phyloP scores from a whole-genome alignment of 2,888 invertebrate species.

The Drosophila meridiana region DNA sequence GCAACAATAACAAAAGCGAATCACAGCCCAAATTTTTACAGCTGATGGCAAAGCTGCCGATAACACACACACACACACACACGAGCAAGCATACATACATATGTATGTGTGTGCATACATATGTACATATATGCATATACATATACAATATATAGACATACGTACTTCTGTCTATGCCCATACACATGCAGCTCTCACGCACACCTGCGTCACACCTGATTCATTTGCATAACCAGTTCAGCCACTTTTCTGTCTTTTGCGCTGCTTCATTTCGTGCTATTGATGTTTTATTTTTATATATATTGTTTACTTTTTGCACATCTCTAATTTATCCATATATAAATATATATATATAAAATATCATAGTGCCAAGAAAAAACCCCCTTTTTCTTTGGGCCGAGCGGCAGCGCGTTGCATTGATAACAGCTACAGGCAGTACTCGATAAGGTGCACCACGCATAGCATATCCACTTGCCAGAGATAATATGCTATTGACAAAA shows the following conservation, averaged over 20 bases:
- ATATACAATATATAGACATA: too few relatives aligned
- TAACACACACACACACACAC: conserved; percentile 2
- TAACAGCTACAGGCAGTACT: too few relatives aligned
- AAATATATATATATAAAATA: too few relatives aligned
- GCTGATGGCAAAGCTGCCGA: conserved; percentile 5
- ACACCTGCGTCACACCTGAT: conserved; percentile 55
- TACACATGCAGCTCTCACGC: background rate
- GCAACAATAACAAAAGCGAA: background rate
- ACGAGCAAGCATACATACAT: background rate
- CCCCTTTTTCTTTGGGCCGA: conserved; percentile 10
- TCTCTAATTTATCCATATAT: background rate
- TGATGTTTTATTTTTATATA: conserved; percentile 2
- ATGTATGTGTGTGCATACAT: background rate
- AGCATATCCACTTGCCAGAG: too few relatives aligned
- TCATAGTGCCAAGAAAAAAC: too few relatives aligned
- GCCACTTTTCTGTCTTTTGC: conserved; percentile 53
- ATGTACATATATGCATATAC: background rate
- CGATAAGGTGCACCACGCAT: too few relatives aligned
- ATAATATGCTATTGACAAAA: too few relatives aligned
- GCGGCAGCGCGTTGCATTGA: too few relatives aligned
- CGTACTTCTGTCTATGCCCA: background rate
- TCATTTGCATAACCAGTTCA: conserved; percentile 78
- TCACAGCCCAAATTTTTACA: background rate
- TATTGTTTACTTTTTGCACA: conserved; percentile 41
- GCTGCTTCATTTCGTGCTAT: conserved; percentile 47